A percentile compares a stretch with the other conserved stretches of the same genome.
These are phyloP conservation scores for Platygyra sinensis DNA, from an alignment of 64 coral and sea anemone species.

Conservation along the genomic window DNA sequence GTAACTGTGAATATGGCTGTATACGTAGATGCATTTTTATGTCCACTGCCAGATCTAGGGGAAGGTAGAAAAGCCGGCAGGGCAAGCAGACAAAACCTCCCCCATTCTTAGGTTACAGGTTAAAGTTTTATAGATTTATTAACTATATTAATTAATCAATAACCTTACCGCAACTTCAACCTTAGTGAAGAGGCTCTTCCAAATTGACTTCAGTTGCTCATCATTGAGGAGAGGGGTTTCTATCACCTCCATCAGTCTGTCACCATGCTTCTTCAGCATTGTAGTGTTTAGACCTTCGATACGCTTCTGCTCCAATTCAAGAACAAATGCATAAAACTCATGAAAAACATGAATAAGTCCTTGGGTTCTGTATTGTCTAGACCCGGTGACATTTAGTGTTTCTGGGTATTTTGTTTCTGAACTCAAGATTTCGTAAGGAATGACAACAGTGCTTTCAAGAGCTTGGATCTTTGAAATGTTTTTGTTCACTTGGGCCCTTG, in stretches of 20 bases:
- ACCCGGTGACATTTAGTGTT: slow-evolving; percentile 43
- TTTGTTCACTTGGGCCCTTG: not conserved
- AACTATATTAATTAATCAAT: not conserved
- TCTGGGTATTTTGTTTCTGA: not conserved
- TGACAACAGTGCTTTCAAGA: slow-evolving; percentile 24
- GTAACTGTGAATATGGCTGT: too few species aligned
- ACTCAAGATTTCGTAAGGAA: slow-evolving; percentile 15
- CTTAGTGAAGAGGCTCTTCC: not conserved
- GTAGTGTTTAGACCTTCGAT: not conserved
- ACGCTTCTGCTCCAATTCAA: slow-evolving; percentile 27
- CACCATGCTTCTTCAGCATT: slow-evolving; percentile 21
- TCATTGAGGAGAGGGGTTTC: not conserved
- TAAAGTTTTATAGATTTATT: too few species aligned
- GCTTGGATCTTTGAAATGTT: not conserved
- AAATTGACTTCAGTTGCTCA: not conserved
- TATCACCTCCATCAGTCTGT: slow-evolving; percentile 22
- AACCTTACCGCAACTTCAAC: not conserved
- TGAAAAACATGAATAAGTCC: slow-evolving; percentile 52
- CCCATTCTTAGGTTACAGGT: too few species aligned
- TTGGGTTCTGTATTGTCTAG: slow-evolving; percentile 24
- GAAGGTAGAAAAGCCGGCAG: too few species aligned
- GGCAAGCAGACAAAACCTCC: too few species aligned
- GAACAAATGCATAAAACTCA: slow-evolving; percentile 5
- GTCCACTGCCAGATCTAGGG: too few species aligned
- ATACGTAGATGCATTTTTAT: too few species aligned